Evolutionary conservation across 92 coral and sea anemone genomes (phyloP), one percentile per base, ranked within the genome.

Genomic region (Bergia puertoricense): DNA sequence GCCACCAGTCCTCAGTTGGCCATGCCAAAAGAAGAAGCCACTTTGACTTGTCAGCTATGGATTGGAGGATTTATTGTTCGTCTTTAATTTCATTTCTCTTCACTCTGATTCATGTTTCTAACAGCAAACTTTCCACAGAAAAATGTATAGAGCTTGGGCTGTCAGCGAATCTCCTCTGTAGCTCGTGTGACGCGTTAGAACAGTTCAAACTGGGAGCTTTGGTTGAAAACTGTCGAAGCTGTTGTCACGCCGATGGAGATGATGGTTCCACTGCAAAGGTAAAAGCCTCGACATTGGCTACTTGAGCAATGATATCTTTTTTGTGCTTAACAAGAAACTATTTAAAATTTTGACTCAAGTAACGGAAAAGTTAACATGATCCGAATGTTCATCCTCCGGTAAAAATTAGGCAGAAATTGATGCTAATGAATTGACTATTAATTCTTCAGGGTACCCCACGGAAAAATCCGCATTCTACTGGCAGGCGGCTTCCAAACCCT

Each of bases 211-310:
- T 92, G 62, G 90, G 88, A 38, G 79, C 89, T 40, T 79, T 94
- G 56, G 91, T 89, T 37, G 92, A 94, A 74, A 95, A 93, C 73
- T 97, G 99, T 82, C 89, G 92, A 50, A 93, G 89, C 15, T 97
- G 99, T 74, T 97, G 99, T 72, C 97, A 97, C 74, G 98, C 95
- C 1, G 99, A 97, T 38, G 98, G 95, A 1, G 93, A 94, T 56
- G 94, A 92, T 50, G 91, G 92, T 41, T 88, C 89, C 20, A 89
- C 92, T 16, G 90, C 91, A 16, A 94, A 94, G 97, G 97, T 94
- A 66, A 80, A 68, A 71, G 15, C 23, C 22, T 13, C 67, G 5
- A n/a, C 51, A 86, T 45, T 86, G 39, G 66, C 11, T 46, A 1
- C 37, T 78, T 57, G 23, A 51, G 30, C 4, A 15, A 71, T 11